Evolutionary conservation across 2,113 vertebrate genomes (phyloP).

Genomic region (Gadus macrocephalus): DNA sequence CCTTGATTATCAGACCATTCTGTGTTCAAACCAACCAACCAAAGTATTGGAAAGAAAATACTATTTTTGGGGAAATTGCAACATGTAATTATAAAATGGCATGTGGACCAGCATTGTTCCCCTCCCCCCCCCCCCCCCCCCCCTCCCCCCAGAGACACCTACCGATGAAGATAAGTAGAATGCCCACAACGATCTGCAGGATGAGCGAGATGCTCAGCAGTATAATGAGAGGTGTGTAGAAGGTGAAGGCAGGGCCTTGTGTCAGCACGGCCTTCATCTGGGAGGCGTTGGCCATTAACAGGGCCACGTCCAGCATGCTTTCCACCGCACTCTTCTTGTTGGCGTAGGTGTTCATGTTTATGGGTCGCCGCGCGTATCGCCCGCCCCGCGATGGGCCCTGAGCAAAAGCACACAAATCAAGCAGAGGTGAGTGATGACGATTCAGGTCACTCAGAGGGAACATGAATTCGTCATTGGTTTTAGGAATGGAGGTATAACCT

Average conservation of each 20-base stretch:
- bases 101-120: not conserved
- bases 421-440: too few species aligned
- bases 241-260: conserved; percentile 79
- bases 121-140: too few species aligned
- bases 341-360: conserved; percentile 95
- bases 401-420: conserved; percentile 7
- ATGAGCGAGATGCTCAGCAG: conserved; percentile 88
- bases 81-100: too few species aligned
- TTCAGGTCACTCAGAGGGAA: too few species aligned
- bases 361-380: conserved; percentile 47
- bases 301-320: conserved; percentile 95
- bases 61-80: too few species aligned
- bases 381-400: conserved; percentile 22
- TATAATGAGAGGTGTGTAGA: conserved; percentile 79
- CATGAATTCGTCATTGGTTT: too few species aligned
- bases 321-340: conserved; percentile 96
- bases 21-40: too few species aligned
- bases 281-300: conserved; percentile 96
- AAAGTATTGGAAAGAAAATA: too few species aligned
- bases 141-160: conserved; percentile 24
- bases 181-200: conserved; percentile 85
- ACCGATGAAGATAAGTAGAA: conserved; percentile 96
- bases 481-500: too few species aligned
- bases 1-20: too few species aligned
- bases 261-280: conserved; percentile 93